These are phyloP conservation scores for Proteles cristata DNA, from an alignment of 2,113 vertebrate species.

Conservation along the genomic window DNA sequence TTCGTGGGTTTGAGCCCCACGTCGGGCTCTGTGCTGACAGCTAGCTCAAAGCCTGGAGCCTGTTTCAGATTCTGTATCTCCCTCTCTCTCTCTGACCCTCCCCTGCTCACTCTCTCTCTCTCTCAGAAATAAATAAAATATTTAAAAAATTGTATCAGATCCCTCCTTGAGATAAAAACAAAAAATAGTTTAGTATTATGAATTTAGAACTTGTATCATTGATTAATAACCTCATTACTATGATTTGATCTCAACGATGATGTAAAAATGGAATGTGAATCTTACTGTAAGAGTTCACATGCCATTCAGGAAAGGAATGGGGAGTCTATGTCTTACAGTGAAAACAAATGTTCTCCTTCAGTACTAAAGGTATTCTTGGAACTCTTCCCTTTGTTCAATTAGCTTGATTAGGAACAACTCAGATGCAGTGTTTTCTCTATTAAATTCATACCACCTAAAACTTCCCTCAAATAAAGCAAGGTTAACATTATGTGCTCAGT, in stretches of 20 bases:
- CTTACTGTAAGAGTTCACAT: neutral
- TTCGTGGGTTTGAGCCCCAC: no score
- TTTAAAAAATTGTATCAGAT: neutral
- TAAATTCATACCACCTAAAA: slow-evolving; percentile 2
- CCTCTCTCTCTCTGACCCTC: no score
- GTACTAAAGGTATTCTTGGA: slow-evolving; percentile 75
- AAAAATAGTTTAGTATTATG: neutral
- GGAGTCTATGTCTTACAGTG: slow-evolving; percentile 4
- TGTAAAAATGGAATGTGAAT: neutral
- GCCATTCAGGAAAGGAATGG: neutral
- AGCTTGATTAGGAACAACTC: slow-evolving; percentile 72
- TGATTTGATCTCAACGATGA: neutral
- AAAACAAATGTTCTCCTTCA: slow-evolving; percentile 48
- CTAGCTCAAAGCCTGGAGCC: no score
- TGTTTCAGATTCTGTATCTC: no score
- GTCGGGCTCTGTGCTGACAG: no score
- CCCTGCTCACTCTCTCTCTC: no score
- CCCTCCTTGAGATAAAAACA: slow-evolving; percentile 45
- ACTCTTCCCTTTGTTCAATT: slow-evolving; percentile 78
- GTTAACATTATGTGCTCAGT: neutral
- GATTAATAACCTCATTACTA: neutral
- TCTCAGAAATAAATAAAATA: no score
- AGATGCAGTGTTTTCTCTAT: slow-evolving; percentile 66
- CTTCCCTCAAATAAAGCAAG: neutral
- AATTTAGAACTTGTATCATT: neutral